Conservation (phyloP, 2,888 invertebrate genomes). For the Zaprionus bogoriensis region DNA sequence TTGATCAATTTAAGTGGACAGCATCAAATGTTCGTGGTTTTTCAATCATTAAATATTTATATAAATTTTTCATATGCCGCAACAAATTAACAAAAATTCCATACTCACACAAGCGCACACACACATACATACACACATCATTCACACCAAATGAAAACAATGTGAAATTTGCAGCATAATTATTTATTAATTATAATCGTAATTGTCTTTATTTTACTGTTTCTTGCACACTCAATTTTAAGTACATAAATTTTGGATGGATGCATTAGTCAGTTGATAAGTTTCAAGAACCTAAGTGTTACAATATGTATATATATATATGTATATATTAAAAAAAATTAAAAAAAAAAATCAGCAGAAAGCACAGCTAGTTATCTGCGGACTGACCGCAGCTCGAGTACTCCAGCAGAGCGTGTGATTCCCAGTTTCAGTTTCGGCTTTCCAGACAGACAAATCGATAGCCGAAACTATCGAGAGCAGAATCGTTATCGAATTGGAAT, state of each 20-base stretch:
- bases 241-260: constrained; percentile 59
- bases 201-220: constrained; percentile 11
- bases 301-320: constrained; percentile 2
- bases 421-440: no score
- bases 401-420: background rate
- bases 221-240: constrained; percentile 48
- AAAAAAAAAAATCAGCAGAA: constrained; percentile 2
- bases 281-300: constrained; percentile 31
- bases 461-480: background rate
- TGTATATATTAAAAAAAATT: background rate
- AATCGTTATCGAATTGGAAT: no score
- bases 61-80: constrained; percentile 13
- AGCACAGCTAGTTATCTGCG: background rate
- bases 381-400: background rate
- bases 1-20: no score
- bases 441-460: background rate
- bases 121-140: constrained; percentile 16
- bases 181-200: constrained; percentile 25
- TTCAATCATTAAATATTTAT: constrained; percentile 9
- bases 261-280: constrained; percentile 58
- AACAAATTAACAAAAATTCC: constrained; percentile 40
- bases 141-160: constrained; percentile 6
- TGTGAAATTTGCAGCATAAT: constrained; percentile 23
- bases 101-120: constrained; percentile 12
- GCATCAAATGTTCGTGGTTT: constrained; percentile 10